These are phyloP conservation scores for Loxodonta africana DNA, from an alignment of 2,113 vertebrate genomes.

Conservation along the genomic window DNA sequence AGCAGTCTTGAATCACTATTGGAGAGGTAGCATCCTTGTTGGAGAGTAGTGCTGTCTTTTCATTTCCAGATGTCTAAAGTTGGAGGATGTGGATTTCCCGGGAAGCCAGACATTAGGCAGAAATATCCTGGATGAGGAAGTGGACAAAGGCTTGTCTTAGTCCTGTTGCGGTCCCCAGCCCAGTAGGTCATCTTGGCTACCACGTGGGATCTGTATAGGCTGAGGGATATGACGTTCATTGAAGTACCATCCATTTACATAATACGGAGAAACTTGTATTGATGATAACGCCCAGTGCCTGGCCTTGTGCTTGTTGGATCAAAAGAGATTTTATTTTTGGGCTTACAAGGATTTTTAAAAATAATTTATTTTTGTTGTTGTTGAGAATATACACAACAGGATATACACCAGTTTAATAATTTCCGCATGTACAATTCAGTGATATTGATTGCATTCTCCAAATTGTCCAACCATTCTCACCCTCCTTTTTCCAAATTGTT, in stretches of 20 bases:
- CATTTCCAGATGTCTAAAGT: conserved; percentile 43
- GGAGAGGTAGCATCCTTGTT: conserved; percentile 61
- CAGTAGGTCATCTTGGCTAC: not conserved
- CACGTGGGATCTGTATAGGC: not conserved
- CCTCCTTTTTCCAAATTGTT: not conserved
- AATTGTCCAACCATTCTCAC: no score
- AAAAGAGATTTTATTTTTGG: conserved; percentile 9
- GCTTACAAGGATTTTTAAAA: not conserved
- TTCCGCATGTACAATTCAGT: not conserved
- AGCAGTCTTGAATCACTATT: conserved; percentile 56
- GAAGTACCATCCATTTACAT: not conserved
- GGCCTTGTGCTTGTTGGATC: not conserved
- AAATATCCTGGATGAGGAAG: not conserved
- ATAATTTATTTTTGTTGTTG: not conserved
- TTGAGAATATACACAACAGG: not conserved
- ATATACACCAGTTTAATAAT: not conserved
- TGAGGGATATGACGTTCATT: not conserved
- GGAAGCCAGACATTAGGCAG: not conserved
- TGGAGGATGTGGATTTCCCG: conserved; percentile 54
- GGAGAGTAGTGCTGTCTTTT: conserved; percentile 36
- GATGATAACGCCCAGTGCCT: not conserved
- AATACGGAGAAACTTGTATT: not conserved
- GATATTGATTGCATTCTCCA: not conserved
- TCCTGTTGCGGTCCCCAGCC: no score
- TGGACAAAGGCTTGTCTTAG: not conserved